A percentile compares a stretch with the other conserved stretches of the same genome.
These are phyloP conservation scores for Caenorhabditis sulstoni DNA, from an alignment of 2,888 invertebrate genomes.

Conservation along the genomic window DNA sequence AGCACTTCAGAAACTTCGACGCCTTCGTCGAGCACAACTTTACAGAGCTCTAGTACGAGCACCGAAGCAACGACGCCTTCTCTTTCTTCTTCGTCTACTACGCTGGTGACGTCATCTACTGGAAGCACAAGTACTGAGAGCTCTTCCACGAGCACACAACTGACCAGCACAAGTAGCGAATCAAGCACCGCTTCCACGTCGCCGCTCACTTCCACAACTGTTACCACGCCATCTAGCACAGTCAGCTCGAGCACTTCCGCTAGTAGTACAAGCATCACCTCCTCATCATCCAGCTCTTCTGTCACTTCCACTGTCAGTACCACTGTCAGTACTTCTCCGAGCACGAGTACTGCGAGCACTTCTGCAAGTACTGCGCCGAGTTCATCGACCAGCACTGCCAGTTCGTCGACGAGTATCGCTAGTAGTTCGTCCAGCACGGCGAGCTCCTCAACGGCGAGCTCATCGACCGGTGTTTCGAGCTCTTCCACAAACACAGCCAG, in stretches of 20 bases:
- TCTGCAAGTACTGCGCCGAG: background rate
- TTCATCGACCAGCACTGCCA: background rate
- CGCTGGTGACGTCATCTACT: conserved; percentile 2
- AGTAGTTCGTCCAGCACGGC: no score
- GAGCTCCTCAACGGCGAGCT: background rate
- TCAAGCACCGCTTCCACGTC: conserved; percentile 1
- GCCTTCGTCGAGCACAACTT: background rate
- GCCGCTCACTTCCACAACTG: background rate
- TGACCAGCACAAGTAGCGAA: background rate
- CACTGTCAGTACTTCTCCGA: background rate
- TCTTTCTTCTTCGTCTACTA: background rate
- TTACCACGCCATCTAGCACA: background rate
- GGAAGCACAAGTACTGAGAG: background rate
- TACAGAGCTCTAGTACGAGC: background rate
- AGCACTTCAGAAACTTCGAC: background rate
- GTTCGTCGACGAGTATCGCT: background rate
- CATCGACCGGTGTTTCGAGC: background rate
- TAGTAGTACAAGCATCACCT: no score
- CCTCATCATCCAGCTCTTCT: no score
- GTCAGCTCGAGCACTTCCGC: background rate
- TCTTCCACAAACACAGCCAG: background rate
- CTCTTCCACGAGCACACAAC: background rate
- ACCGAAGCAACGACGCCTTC: conserved; percentile 3
- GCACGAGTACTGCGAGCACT: background rate
- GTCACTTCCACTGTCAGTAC: no score